Evolutionary conservation across 2,888 invertebrate species (phyloP).

Genomic region (Laspeyria flexula): DNA sequence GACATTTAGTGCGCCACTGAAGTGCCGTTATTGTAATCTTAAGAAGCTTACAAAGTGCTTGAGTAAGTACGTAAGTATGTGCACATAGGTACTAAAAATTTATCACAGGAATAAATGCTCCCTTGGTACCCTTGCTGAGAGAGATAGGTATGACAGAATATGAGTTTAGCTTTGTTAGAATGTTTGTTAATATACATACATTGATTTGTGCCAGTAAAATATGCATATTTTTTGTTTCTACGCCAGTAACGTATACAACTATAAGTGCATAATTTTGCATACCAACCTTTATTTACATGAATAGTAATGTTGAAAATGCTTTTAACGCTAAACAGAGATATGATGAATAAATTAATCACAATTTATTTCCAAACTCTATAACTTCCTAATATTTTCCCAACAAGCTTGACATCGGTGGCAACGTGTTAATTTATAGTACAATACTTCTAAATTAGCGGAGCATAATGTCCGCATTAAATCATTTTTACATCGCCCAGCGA

Average conservation of each 20-base stretch:
- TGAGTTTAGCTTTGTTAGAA: no score
- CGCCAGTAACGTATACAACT: no score
- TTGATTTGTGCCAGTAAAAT: no score
- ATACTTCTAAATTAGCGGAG: constrained; percentile 63
- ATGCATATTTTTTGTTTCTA: no score
- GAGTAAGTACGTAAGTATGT: neutral
- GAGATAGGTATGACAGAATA: neutral
- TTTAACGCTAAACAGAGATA: neutral
- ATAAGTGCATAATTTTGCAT: no score
- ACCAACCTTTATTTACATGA: no score
- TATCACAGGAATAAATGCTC: constrained; percentile 4
- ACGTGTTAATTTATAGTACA: constrained; percentile 61
- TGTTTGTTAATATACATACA: no score
- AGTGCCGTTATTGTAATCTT: neutral
- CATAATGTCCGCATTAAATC: constrained; percentile 65
- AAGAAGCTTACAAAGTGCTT: neutral
- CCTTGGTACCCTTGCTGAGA: neutral
- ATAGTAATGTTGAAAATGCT: no score
- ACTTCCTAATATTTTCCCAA: constrained; percentile 18
- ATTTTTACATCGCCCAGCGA: constrained; percentile 59
- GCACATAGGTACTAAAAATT: neutral
- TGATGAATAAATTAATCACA: constrained; percentile 1
- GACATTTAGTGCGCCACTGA: neutral
- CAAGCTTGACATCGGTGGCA: constrained; percentile 25
- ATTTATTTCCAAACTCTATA: constrained; percentile 18